Base-by-base conservation (phyloP, 2,888 invertebrate genomes). In the Drosophila flavopinicola region DNA sequence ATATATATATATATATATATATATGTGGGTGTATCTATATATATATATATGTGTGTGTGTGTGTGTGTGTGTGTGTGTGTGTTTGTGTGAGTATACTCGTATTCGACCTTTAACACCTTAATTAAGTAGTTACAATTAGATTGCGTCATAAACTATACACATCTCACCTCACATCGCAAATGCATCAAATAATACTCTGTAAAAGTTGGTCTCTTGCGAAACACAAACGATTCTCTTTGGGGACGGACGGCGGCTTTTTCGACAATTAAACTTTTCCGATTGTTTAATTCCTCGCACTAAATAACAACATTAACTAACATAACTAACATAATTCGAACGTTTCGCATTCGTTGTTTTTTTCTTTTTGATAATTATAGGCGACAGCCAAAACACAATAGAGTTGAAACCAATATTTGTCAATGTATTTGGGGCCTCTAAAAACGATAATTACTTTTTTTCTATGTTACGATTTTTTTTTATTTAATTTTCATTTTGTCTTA, bases 181-280 rank as follows among this genome's bases (percentile, higher is more conserved):
- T 75, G 42, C 24, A 67, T 67, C 15, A 74, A 69, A 67, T 69
- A 75, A 75, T 69, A 67, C 71, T 74, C 59, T 68, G 58, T 80
- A 66, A 57, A 70, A 53, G 32, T 74, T 71, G 32, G 56, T 41
- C 75, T 56, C 39, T 53, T 47, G 42, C 30, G 7, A 47, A 59
- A 77, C 56, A 42, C 77, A 74, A 75, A 72, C 51, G 44, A 64
- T 58, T 58, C 39, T 60, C 27, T 49, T 44, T 64, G 65, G 83
- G 83, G 75, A 79, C 70, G 80, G 80, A 83, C 78, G 76, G 66
- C 76, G 66, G 53, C 32, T 54, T 57, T 42, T 53, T 59, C 27
- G 42, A 57, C 57, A 75, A 63, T 56, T 67, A 17, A 33, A 7
- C 4, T 45, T 32, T 66, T 54, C 44, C 42, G 48, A 48, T 68